These are phyloP conservation scores for Sussaba pulchella DNA, from an alignment of 2,888 invertebrate species.

Conservation along the genomic window DNA sequence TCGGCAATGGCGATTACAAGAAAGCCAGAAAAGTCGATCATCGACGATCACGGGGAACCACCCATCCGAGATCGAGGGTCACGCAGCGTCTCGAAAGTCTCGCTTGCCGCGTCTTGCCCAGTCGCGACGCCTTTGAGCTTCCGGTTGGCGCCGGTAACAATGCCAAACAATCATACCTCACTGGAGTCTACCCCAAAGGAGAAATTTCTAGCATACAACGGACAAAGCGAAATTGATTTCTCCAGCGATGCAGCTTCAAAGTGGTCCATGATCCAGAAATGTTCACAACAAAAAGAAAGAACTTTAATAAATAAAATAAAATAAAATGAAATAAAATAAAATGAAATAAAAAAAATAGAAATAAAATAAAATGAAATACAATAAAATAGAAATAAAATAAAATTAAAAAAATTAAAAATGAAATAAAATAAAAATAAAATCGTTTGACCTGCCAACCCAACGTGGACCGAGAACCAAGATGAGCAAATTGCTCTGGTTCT, in stretches of 20 bases:
- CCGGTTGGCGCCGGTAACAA: conserved; percentile 55
- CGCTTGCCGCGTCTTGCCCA: neutral
- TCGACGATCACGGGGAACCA: conserved; percentile 11
- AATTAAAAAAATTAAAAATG: too few species aligned
- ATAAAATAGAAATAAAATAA: too few species aligned
- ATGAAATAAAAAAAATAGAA: conserved; percentile 9
- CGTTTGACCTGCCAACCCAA: conserved; percentile 59
- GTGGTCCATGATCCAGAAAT: too few species aligned
- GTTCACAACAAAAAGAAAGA: too few species aligned
- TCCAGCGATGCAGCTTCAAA: too few species aligned
- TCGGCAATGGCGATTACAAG: conserved; percentile 50
- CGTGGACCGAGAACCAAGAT: conserved; percentile 35
- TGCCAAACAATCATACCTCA: conserved; percentile 57
- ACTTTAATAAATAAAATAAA: too few species aligned
- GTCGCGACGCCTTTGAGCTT: conserved; percentile 43
- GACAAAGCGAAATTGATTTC: neutral
- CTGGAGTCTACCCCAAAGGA: neutral
- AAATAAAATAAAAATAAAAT: too few species aligned
- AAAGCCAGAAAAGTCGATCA: conserved; percentile 50
- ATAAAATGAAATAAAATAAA: too few species aligned
- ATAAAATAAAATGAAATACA: too few species aligned
- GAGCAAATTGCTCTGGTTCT: conserved; percentile 49
- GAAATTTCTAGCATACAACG: neutral
- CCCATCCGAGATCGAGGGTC: conserved; percentile 12
- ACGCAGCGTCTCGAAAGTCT: conserved; percentile 28